These are phyloP conservation scores for Turritopsis dohrnii DNA, from an alignment of 30 jellyfish, hydroid and myxozoan genomes.

Conservation along the genomic window DNA sequence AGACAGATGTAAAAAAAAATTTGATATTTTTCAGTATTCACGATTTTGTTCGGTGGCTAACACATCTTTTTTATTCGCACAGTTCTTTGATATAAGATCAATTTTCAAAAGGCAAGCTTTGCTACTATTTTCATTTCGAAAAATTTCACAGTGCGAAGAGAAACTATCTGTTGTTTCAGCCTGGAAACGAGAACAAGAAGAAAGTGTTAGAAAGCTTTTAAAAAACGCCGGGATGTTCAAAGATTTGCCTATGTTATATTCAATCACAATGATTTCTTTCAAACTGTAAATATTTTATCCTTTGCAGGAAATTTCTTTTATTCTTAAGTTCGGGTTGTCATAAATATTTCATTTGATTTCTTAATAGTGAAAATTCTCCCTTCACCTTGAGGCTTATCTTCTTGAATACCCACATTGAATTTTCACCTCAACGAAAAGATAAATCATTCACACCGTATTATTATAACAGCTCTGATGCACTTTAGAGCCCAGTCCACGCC, in stretches of 20 bases:
- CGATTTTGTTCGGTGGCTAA: neutral
- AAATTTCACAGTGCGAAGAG: neutral
- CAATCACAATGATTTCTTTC: neutral
- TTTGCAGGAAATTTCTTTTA: neutral
- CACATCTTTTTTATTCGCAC: neutral
- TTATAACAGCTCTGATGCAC: neutral
- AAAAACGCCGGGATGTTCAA: neutral
- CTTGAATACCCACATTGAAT: neutral
- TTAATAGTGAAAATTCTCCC: neutral
- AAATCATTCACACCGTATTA: neutral
- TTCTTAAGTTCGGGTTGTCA: neutral
- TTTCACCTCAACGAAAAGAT: neutral
- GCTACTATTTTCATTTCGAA: neutral
- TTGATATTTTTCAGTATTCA: neutral
- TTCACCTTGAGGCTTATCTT: neutral
- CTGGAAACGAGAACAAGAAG: neutral
- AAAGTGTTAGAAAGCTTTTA: neutral
- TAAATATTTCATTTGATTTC: neutral
- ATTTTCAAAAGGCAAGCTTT: neutral
- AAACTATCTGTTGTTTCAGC: neutral
- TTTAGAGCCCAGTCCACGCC: neutral
- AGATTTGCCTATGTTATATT: neutral
- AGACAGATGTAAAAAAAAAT: too few relatives aligned
- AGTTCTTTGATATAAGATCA: neutral
- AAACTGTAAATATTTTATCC: neutral